Evolutionary conservation across 2,888 invertebrate genomes (phyloP).

Genomic region (Thera obeliscata): DNA sequence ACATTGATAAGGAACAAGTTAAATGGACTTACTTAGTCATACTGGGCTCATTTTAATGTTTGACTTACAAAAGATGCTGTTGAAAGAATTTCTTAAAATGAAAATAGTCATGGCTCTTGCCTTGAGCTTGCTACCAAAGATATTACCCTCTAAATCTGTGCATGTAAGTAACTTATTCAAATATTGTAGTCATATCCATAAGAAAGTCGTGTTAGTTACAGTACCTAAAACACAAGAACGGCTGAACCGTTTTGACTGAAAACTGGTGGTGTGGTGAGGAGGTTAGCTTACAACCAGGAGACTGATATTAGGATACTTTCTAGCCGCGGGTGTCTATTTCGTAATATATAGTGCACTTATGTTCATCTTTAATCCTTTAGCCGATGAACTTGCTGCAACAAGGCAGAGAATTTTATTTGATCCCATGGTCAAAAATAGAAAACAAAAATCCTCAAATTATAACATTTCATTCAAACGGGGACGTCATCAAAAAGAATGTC

Average conservation of each 20-base stretch:
- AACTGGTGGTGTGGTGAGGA: too few species aligned
- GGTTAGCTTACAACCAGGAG: too few species aligned
- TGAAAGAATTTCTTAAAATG: conserved; percentile 12
- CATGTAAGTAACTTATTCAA: conserved; percentile 26
- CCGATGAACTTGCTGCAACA: conserved; percentile 44
- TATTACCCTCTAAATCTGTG: background rate
- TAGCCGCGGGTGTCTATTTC: background rate
- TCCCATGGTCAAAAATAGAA: conserved; percentile 59
- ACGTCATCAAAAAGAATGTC: conserved; percentile 41
- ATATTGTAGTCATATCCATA: background rate
- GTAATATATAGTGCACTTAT: background rate
- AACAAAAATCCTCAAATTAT: conserved; percentile 53
- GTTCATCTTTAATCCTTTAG: conserved; percentile 3
- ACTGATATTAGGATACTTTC: too few species aligned
- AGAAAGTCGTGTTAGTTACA: too few species aligned
- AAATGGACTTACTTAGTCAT: conserved; percentile 16
- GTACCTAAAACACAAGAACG: too few species aligned
- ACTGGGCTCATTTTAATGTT: conserved; percentile 31
- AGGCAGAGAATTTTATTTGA: conserved; percentile 49
- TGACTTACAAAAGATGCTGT: conserved; percentile 8
- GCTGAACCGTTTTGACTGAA: too few species aligned
- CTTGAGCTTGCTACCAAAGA: conserved; percentile 19
- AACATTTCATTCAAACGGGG: conserved; percentile 54
- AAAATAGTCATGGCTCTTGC: conserved; percentile 14
- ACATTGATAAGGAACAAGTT: conserved; percentile 41